Base-by-base conservation (phyloP, 2,888 invertebrate species). In the Helicoverpa assulta region DNA sequence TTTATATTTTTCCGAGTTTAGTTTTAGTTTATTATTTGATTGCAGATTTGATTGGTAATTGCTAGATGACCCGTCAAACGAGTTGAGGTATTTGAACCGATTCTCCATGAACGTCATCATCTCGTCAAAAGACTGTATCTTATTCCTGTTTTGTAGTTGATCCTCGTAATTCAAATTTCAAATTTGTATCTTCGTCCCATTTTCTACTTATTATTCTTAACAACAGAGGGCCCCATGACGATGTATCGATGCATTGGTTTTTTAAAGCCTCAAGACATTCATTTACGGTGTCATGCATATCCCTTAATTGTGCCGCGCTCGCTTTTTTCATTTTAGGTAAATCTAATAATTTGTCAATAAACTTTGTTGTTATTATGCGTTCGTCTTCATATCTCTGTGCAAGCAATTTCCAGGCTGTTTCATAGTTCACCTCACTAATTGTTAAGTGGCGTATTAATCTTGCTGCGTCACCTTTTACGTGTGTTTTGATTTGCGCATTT, bases 391-490 rank as follows among this genome's bases (percentile, higher is more conserved):
- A 43, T 43, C 57, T 57, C 57, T 43, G 43, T 40, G 55, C 33
- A 2, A 56, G 55, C 55, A 56, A 19, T 10, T 56, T 56, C 56
- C 40, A 37, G 19, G 29, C 29, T 29, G 56, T 19, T 56, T 56
- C 19, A 56, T 56, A 56, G 33, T 56, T 56, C 18, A 56, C 18
- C 14, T 56, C 56, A 37, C 56, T 40, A 37, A 56, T 37, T 19
- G 37, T 18, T 37, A 56, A 5, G 29, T 29, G 29, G 29, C 29
- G 55, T 55, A 57, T 57, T 21, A 16, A 57, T 57, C 55, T 54
- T 55, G 55, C 55, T 55, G 55, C 54, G 33, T 54, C 54, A 29
- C n/a, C 54, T 33, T 54, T 54, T 54, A 33, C 55, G 55, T 55
- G 55, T 55, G 37, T 55, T 55, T 55, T 55, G 7, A 37, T n/a